Evolutionary conservation across 2,888 invertebrate species (phyloP).

Genomic region (Eulithis testata): DNA sequence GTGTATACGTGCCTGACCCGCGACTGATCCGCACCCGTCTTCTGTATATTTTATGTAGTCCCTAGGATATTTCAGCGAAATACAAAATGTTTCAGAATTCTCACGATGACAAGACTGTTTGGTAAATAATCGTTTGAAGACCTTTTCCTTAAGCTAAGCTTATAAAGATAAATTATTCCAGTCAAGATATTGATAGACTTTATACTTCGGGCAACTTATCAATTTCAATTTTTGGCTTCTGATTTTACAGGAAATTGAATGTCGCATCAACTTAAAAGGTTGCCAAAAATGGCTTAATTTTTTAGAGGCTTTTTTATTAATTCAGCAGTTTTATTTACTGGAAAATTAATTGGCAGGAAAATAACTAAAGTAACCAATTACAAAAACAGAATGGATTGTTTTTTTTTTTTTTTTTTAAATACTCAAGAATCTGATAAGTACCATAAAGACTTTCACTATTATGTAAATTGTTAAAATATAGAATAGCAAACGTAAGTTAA

Average conservation of each 20-base stretch:
- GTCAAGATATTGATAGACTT: conserved; percentile 53
- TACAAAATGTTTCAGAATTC: conserved; percentile 16
- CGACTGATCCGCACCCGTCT: too few species aligned
- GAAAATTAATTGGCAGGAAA: neutral
- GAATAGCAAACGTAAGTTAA: too few species aligned
- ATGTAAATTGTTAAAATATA: too few species aligned
- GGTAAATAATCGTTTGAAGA: conserved; percentile 49
- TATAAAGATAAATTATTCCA: conserved; percentile 57
- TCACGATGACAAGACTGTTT: conserved; percentile 35
- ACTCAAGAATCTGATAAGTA: too few species aligned
- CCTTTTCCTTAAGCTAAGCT: conserved; percentile 44
- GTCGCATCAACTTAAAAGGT: conserved; percentile 21
- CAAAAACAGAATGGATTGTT: neutral
- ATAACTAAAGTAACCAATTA: neutral
- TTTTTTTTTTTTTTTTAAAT: too few species aligned
- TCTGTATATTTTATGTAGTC: too few species aligned
- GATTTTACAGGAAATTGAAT: conserved; percentile 43
- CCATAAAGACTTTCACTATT: too few species aligned
- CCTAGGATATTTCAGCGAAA: neutral
- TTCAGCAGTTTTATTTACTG: neutral
- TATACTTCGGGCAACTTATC: conserved; percentile 47
- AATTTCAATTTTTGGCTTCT: conserved; percentile 42
- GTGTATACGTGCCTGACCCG: too few species aligned
- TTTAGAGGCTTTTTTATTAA: neutral
- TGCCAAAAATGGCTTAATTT: conserved; percentile 13